Percentiles rank a stretch among this genome's conserved stretches.
phyloP scores from a whole-genome alignment of 2,113 vertebrate genomes.

The Gavia stellata region DNA sequence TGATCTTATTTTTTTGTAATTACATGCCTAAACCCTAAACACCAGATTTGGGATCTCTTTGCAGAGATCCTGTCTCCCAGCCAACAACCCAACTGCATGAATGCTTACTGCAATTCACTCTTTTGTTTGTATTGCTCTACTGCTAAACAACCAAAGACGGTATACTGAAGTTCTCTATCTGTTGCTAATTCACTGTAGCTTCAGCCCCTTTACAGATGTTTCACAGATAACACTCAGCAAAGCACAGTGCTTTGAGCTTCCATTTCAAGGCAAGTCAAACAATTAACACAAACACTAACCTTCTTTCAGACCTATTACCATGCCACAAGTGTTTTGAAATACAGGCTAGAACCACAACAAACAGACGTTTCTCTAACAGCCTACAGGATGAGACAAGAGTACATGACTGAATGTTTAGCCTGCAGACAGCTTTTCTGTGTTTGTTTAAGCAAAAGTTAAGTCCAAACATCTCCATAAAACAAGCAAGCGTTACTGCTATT shows the following conservation, averaged over 20 bases:
- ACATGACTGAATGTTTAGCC: neutral
- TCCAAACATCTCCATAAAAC: neutral
- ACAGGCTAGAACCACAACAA: conserved; percentile 25
- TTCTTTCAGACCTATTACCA: neutral
- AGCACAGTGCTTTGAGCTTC: neutral
- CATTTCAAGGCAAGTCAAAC: neutral
- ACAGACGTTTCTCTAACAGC: neutral
- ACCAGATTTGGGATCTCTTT: neutral
- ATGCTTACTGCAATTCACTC: neutral
- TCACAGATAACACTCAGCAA: neutral
- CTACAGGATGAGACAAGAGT: neutral
- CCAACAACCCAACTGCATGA: neutral
- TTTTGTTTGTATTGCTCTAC: neutral
- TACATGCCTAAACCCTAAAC: neutral
- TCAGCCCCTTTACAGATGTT: neutral
- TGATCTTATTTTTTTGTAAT: neutral
- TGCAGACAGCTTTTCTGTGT: neutral
- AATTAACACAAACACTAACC: neutral
- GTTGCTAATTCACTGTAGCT: neutral
- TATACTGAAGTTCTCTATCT: neutral
- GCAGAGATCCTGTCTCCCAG: neutral
- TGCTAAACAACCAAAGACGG: neutral
- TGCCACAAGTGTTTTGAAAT: neutral
- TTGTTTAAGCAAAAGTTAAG: neutral
- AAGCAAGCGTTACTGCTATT: neutral